These are phyloP conservation scores for Channa striata DNA, from an alignment of 2,797 vertebrate species.

Conservation along the genomic window DNA sequence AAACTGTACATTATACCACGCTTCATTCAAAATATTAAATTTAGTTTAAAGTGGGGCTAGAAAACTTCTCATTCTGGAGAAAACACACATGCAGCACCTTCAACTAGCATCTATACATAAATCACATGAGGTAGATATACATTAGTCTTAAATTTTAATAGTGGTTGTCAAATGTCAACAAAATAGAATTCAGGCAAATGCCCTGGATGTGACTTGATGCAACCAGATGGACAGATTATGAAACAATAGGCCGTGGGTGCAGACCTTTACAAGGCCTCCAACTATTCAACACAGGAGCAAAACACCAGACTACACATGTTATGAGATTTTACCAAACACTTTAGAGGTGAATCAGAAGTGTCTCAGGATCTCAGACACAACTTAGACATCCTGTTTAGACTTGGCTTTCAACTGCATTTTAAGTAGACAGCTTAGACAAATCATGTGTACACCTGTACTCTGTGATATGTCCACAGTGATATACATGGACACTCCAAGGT, in stretches of 20 bases:
- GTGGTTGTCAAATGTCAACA: constrained; percentile 83
- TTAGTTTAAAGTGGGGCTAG: constrained; percentile 36
- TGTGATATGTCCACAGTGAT: too few relatives aligned
- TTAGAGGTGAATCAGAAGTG: neutral
- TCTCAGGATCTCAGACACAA: neutral
- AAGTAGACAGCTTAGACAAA: too few relatives aligned
- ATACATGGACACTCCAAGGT: too few relatives aligned
- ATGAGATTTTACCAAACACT: neutral
- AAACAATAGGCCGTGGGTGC: constrained; percentile 10
- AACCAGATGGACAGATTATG: constrained; percentile 38
- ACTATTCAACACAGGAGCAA: neutral
- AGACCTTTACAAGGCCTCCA: neutral
- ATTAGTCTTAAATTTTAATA: constrained; percentile 72
- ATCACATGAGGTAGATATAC: constrained; percentile 87
- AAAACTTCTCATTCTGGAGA: constrained; percentile 50
- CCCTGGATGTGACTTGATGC: constrained; percentile 57
- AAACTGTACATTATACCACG: constrained; percentile 18
- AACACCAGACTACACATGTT: neutral
- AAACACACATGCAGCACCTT: constrained; percentile 72
- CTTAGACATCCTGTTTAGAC: neutral
- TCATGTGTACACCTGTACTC: too few relatives aligned
- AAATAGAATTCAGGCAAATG: constrained; percentile 67
- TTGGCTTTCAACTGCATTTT: too few relatives aligned
- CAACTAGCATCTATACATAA: constrained; percentile 66
- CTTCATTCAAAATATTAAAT: constrained; percentile 20